phyloP scores from a whole-genome alignment of 2,888 invertebrate genomes.

The Cyclophora albipunctata region DNA sequence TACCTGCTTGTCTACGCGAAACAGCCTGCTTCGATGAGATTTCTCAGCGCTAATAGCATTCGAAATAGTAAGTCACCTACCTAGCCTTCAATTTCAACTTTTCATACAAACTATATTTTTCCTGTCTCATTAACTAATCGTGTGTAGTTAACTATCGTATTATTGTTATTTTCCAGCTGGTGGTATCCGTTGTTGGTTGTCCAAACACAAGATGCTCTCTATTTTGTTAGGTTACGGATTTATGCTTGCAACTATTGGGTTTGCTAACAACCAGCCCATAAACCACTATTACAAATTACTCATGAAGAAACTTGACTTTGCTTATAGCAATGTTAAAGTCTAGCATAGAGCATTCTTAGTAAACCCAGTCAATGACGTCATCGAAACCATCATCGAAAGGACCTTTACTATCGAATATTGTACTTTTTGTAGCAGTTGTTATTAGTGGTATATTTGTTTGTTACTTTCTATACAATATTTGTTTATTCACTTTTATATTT shows the following conservation, averaged over 20 bases:
- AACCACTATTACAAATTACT: constrained; percentile 78
- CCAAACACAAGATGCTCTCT: constrained; percentile 76
- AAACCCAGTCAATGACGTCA: too few species aligned
- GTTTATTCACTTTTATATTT: too few species aligned
- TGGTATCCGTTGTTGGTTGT: constrained; percentile 73
- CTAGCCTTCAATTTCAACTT: too few species aligned
- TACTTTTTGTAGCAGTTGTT: too few species aligned
- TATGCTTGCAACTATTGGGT: constrained; percentile 77
- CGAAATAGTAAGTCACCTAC: constrained; percentile 41
- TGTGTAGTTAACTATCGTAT: too few species aligned
- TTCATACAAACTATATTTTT: too few species aligned
- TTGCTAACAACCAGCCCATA: constrained; percentile 78
- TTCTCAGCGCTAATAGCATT: constrained; percentile 42
- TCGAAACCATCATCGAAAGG: too few species aligned
- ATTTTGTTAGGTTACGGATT: constrained; percentile 78
- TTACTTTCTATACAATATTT: too few species aligned
- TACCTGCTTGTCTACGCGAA: constrained; percentile 83
- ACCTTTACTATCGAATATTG: too few species aligned
- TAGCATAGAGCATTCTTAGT: constrained; percentile 11
- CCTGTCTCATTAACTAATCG: too few species aligned
- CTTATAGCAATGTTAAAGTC: constrained; percentile 49
- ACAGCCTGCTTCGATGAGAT: constrained; percentile 57
- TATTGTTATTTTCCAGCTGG: constrained; percentile 38
- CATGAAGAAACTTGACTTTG: constrained; percentile 59
- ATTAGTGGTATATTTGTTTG: too few species aligned